A percentile compares a stretch with the other conserved stretches of the same genome.
phyloP scores from a whole-genome alignment of 2,797 vertebrate species.

The Mormyrus hasselquistii region DNA sequence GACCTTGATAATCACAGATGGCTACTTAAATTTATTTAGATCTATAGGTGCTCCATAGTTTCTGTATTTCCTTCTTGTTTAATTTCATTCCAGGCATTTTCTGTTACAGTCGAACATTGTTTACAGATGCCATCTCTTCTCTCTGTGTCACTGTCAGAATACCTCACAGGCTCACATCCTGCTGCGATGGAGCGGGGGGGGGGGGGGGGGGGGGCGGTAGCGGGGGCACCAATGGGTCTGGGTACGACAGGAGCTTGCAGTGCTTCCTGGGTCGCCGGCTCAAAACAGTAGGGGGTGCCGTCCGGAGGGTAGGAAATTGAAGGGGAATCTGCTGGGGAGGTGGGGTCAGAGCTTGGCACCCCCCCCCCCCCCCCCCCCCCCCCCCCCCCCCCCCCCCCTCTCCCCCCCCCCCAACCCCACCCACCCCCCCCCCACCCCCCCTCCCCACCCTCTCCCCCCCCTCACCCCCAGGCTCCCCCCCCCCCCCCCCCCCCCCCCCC shows the following conservation, averaged over 20 bases:
- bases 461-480: too few relatives aligned
- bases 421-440: too few relatives aligned
- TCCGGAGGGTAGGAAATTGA: neutral
- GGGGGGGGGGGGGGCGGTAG: too few relatives aligned
- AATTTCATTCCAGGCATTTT: conserved; percentile 32
- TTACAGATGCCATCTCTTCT: conserved; percentile 38
- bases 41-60: neutral
- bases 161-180: neutral
- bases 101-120: conserved; percentile 41
- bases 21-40: neutral
- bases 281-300: neutral
- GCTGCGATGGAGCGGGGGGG: neutral
- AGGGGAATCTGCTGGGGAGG: neutral
- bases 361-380: conserved; percentile 19
- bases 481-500: too few relatives aligned
- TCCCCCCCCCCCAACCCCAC: too few relatives aligned
- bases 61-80: conserved; percentile 22
- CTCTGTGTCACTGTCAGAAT: neutral
- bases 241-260: neutral
- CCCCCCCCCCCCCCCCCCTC: too few relatives aligned
- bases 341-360: conserved; percentile 23
- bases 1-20: neutral
- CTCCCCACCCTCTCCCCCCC: too few relatives aligned
- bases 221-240: neutral
- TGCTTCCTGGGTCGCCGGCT: neutral